These are phyloP conservation scores for Zonotrichia albicollis DNA, from an alignment of 2,797 vertebrate species.

Conservation along the genomic window DNA sequence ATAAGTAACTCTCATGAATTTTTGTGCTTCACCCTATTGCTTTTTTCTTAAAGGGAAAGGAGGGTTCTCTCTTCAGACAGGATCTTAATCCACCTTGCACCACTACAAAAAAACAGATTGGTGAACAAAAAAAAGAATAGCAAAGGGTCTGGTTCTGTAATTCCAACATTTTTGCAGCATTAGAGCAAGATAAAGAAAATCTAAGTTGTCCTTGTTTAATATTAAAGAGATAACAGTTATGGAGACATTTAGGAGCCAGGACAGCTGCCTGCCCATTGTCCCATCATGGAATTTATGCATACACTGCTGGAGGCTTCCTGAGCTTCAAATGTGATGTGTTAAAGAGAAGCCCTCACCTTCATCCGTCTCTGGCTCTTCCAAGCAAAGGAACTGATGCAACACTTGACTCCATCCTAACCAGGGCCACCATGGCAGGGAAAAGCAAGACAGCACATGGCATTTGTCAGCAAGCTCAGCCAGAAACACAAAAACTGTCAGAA, in stretches of 20 bases:
- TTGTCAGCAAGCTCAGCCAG: neutral
- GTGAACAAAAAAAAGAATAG: neutral
- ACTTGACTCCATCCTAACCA: neutral
- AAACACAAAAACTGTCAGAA: neutral
- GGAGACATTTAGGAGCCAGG: neutral
- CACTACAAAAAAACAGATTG: neutral
- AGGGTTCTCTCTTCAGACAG: rapidly evolving
- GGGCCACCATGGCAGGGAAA: neutral
- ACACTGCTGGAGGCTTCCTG: neutral
- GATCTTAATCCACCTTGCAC: neutral
- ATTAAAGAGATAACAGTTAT: neutral
- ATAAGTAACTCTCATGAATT: neutral
- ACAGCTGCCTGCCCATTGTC: neutral
- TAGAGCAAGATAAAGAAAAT: neutral
- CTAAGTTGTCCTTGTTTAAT: neutral
- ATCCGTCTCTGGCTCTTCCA: neutral
- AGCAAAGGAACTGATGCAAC: neutral
- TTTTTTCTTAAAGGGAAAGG: neutral
- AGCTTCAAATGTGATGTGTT: neutral
- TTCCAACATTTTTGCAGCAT: neutral
- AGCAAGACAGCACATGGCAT: rapidly evolving
- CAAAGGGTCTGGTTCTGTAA: neutral
- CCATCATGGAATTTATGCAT: neutral
- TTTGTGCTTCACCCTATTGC: neutral
- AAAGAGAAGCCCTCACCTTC: neutral